Evolutionary conservation across 2,113 vertebrate species (phyloP), one percentile per base, ranked within the genome.

Genomic region (Synchiropus splendidus): DNA sequence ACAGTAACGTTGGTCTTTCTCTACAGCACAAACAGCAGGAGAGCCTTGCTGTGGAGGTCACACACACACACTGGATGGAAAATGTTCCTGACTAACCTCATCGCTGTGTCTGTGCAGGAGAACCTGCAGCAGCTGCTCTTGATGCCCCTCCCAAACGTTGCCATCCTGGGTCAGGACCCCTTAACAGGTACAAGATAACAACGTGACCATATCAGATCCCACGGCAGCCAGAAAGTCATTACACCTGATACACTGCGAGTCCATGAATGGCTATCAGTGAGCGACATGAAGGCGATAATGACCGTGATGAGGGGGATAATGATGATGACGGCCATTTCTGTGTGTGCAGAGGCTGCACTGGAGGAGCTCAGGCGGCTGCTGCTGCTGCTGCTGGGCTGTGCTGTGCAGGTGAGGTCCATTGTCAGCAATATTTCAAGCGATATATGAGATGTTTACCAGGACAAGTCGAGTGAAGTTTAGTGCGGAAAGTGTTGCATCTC

Each of bases 101-200:
- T 51, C 16, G n/a, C n/a, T n/a, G n/a, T 13, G 16, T 18, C 39
- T 48, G 47, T 17, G 39, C 40, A 94, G 91, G 89, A 92, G 49
- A 85, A 90, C 59, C 78, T 93, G 32, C 90, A 91, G 69, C 85
- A 92, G 67, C 57, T 92, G 74, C 77, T 94, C 66, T 75, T 94
- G 68, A 85, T 81, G 51, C 65, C 85, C 2, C 87, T 91, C 6
- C 91, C 91, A 14, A 90, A 91, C 21, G 68, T 89, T 18, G 84
- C 87, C 61, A 80, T 87, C 9, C 41, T 94, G 75, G 88, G 84
- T 12, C 84, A 82, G 54, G 86, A 92, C 57, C 89, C 90, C 15
- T 63, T 91, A 36, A 90, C 89, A 87, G 91, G 91, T 92, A 75
- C 50, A 42, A 48, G 62, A 70, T 63, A 59, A 52, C 44, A 17